Percentiles rank a stretch among this genome's conserved stretches.
Conservation (phyloP, 2,888 invertebrate species). For the Spatulosminthurus flaviceps region DNA sequence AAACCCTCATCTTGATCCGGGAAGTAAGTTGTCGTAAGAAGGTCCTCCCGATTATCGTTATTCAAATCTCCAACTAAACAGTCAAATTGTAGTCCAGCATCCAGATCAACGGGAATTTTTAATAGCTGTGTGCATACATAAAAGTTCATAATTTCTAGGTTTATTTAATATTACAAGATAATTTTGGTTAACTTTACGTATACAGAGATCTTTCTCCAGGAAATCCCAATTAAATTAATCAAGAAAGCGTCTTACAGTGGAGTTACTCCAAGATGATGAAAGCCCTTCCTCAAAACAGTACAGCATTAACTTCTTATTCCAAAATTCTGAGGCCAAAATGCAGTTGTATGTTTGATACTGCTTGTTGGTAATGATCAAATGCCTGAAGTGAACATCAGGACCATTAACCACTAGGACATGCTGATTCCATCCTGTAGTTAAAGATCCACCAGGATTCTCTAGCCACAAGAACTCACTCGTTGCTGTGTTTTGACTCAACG, state of each 20-base stretch:
- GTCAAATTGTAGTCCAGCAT: constrained; percentile 64
- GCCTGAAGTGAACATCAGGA: constrained; percentile 64
- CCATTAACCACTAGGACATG: constrained; percentile 60
- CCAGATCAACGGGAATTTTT: constrained; percentile 59
- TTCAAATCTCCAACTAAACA: constrained; percentile 64
- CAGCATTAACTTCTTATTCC: constrained; percentile 60
- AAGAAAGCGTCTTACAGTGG: constrained; percentile 4
- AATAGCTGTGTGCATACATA: too few relatives aligned
- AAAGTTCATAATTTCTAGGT: too few relatives aligned
- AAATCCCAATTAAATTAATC: too few relatives aligned
- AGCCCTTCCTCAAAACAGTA: constrained; percentile 55
- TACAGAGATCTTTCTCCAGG: too few relatives aligned
- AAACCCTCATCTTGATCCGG: constrained; percentile 54
- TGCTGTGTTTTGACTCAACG: constrained; percentile 42
- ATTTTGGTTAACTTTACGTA: too few relatives aligned
- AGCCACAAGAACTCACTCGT: constrained; percentile 60
- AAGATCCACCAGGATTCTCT: constrained; percentile 62
- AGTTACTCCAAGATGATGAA: constrained; percentile 56
- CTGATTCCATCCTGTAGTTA: constrained; percentile 59
- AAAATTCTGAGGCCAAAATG: constrained; percentile 64
- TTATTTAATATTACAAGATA: too few relatives aligned
- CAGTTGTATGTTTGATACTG: constrained; percentile 54
- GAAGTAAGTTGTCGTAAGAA: constrained; percentile 63
- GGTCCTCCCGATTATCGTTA: constrained; percentile 63
- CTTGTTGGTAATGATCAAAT: constrained; percentile 51